Evolutionary conservation across 2,113 vertebrate genomes (phyloP), one percentile per base, ranked within the genome.

Genomic region (Channa argus): DNA sequence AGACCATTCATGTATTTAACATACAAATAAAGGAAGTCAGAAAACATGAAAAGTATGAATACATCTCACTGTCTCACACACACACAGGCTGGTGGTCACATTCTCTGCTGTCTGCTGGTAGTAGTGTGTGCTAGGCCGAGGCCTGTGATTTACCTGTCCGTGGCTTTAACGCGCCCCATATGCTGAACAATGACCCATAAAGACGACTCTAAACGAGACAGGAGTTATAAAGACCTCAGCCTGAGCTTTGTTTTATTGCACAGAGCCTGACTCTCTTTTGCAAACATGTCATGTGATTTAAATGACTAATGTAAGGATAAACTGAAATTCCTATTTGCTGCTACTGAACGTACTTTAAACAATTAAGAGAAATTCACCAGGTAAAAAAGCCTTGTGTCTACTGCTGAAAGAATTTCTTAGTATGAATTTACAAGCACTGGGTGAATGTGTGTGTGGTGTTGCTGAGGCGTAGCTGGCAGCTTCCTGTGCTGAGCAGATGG

Each of bases 101-200:
- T 83, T 47, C 53, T 44, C 72, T 91, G 93, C 88, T 90, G 88
- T 94, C 94, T 95, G 95, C 92, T 95, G 90, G 80, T 92, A 90
- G 90, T 87, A 91, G 71, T 86, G 89, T 91, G 91, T 91, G 90
- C 75, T 80, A 55, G 43, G 67, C 64, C 66, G 88, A 91, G 90
- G 91, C 86, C 84, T 88, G 92, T 95, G 94, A 94, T 95, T 96
- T 95, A 93, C 83, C 90, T 94, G 78, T 93, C 91, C 92, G 89
- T 92, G 92, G 77, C 83, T 94, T 95, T 97, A 96, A 96, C 93
- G 92, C 90, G 91, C 96, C 96, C 95, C 96, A 96, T 96, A 95
- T 97, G 96, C 94, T 91, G 92, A 93, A 91, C 94, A 95, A 94
- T 94, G 94, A 93, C 92, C 92, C 91, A 86, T 94, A 94, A 96